Evolutionary conservation across 2,797 vertebrate species (phyloP), one percentile per base, ranked within the genome.

Genomic region (Chelidonichthys spinosus): DNA sequence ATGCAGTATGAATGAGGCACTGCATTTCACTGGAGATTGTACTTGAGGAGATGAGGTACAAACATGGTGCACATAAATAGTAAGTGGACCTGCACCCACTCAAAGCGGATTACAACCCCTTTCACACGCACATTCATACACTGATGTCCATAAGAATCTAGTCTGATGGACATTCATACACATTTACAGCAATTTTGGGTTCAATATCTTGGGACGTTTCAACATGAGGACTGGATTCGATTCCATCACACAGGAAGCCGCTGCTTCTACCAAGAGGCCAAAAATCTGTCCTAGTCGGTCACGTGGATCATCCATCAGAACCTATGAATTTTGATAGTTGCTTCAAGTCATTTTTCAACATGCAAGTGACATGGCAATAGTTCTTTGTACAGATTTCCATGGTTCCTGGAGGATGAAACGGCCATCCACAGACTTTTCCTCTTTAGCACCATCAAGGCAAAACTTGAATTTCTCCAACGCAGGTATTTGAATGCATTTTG

Each of bases 1-100:
- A 55, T 72, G 63, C 56, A 74, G 64, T 66, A 74, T 75, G 75
- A 55, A 75, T 64, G 59, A 67, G 46, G 53, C 61, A 70, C 46
- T 10, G 40, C 18, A 65, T 47, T 62, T 55, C 52, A 37, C 3
- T 11, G 14, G 54, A 37, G 46, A 61, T 10, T 40, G 7, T 15
- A 46, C 54, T 46, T 17, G 11, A 11, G 7, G 4, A 69, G 42
- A 58, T 8, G 36, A 61, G 37, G 56, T 47, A 32, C 15, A 78
- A 78, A 54, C 35, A 35, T 6, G 11, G 17, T 13, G 25, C 25
- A 25, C 25, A 25, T 25, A 25, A 25, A 25, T 25, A 25, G 25
- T 25, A 25, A 25, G 2, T 25, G 25, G 25, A 25, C 25, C 25
- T 25, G 25, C 25, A 25, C 25, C 25, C 25, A 25, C 25, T 25